Evolutionary conservation across 2,797 vertebrate genomes (phyloP), one percentile per base, ranked within the genome.

Genomic region (Halcyon badia): DNA sequence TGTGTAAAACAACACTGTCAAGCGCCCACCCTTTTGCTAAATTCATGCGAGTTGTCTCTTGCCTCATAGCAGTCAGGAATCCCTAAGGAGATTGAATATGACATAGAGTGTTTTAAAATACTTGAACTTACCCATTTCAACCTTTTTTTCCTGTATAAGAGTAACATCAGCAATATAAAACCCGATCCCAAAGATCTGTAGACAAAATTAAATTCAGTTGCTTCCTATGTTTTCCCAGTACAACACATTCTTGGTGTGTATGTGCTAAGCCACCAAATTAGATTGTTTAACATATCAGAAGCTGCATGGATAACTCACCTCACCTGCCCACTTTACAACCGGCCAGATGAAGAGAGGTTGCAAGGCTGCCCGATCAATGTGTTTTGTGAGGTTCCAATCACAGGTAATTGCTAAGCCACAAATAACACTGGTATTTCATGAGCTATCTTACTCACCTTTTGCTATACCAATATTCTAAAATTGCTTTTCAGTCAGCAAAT

Each of bases 51-150:
- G 99, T 99, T 17, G 98, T 99, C 97, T 99, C 98, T 89, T 99
- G 99, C 46, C 98, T 98, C 99, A 99, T 98, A 56, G 99, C 98
- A 0, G 98, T 99, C 78, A 99, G 93, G 76, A 99, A 99, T 24
- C 99, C 99, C 99, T 98, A 73, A 86, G 21, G 52, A 81, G 35
- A 91, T 84, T 22, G 33, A 85, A 87, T 72, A 44, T 6, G 20
- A 68, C 31, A 52, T 0, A 42, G 11, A 71, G 6, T 4, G 22
- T 5, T 69, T 77, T 28, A 0, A 14, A 49, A 76, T 56, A 30
- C 15, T 88, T 52, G 11, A 54, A 77, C 5, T 46, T n/a, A 68
- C 9, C 10, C 6, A 61, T 46, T 73, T 57, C 2, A 25, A 64
- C 4, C 7, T 21, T 52, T 42, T 41, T 7, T 10, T 25, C 33